Evolutionary conservation across 2,113 vertebrate genomes (phyloP).

Genomic region (Labeo rohita): DNA sequence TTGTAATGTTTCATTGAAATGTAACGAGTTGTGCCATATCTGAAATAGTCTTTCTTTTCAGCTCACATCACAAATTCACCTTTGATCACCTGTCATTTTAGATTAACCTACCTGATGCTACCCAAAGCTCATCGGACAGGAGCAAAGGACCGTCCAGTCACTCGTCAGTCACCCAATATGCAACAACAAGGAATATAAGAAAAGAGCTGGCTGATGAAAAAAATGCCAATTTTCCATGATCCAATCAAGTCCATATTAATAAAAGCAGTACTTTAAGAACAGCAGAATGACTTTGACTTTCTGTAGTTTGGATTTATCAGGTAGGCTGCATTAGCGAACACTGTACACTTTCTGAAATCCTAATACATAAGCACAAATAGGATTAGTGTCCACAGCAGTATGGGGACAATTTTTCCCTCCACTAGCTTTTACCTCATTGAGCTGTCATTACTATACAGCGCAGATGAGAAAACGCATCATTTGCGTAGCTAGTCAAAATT

Average conservation of each 20-base stretch:
- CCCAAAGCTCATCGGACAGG: too few relatives aligned
- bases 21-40: too few relatives aligned
- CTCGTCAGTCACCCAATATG: neutral
- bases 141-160: too few relatives aligned
- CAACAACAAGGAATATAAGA: neutral
- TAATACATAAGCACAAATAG: conserved; percentile 15
- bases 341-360: neutral
- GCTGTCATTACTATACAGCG: neutral
- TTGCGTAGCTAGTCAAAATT: neutral
- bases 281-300: neutral
- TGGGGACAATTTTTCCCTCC: neutral
- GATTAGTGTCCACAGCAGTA: neutral
- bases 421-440: neutral
- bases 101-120: too few relatives aligned
- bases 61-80: too few relatives aligned
- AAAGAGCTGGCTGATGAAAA: neutral
- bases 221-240: neutral
- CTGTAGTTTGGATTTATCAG: neutral
- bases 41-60: too few relatives aligned
- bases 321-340: neutral
- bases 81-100: too few relatives aligned
- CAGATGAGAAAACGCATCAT: neutral
- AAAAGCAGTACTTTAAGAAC: neutral
- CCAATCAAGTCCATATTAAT: neutral
- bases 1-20: too few relatives aligned